These are phyloP conservation scores for Bucorvus abyssinicus DNA, from an alignment of 2,797 vertebrate species.

Conservation along the genomic window DNA sequence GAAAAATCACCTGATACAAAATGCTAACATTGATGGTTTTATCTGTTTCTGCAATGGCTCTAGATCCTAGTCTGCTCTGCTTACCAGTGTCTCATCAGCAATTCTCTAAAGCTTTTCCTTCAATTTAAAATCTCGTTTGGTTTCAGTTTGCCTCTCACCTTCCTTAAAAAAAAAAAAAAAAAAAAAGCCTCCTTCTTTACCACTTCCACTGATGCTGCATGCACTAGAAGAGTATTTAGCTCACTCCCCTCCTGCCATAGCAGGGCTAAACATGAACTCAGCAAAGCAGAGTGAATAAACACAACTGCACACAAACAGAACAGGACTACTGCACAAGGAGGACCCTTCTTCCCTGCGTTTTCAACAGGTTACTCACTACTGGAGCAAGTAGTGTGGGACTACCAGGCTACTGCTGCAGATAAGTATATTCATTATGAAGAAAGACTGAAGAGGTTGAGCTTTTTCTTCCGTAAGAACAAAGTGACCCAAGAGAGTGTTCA, in stretches of 20 bases:
- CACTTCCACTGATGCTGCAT: neutral
- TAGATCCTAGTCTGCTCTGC: neutral
- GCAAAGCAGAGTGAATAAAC: neutral
- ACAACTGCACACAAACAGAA: neutral
- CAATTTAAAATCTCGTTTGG: neutral
- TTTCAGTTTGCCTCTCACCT: neutral
- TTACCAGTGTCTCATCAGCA: neutral
- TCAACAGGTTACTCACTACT: neutral
- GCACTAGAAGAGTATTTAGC: neutral
- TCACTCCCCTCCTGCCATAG: neutral
- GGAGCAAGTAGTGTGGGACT: neutral
- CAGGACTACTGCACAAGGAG: constrained; percentile 1
- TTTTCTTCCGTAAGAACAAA: constrained; percentile 73
- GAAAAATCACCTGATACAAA: constrained; percentile 37
- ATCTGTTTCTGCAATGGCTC: neutral
- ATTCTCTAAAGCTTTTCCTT: neutral
- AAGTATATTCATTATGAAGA: constrained; percentile 49
- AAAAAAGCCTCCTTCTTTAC: neutral
- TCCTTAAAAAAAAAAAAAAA: neutral
- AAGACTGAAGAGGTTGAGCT: constrained; percentile 68
- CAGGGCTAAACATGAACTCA: neutral
- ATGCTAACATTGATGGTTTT: neutral
- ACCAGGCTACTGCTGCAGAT: constrained; percentile 53
- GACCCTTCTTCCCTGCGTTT: neutral
- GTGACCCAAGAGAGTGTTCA: constrained; percentile 67